Conservation (phyloP, 2,888 invertebrate genomes). For the Thera obeliscata region DNA sequence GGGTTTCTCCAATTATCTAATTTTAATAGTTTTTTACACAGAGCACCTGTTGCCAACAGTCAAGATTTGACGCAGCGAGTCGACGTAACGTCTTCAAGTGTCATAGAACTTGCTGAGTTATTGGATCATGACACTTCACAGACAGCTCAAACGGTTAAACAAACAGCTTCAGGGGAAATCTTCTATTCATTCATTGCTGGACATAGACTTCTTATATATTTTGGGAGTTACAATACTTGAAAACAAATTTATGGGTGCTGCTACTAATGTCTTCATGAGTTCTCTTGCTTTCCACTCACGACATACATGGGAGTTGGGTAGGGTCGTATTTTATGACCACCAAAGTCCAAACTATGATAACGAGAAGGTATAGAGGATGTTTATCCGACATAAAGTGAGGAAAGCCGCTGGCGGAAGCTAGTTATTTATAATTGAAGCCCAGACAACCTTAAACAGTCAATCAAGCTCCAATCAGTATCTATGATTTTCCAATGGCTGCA, state of each 20-base stretch:
- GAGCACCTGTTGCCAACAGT: neutral
- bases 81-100: neutral
- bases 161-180: neutral
- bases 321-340: too few species aligned
- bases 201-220: too few species aligned
- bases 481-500: constrained; percentile 23
- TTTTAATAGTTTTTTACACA: constrained; percentile 6
- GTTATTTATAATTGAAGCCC: constrained; percentile 14
- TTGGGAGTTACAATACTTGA: too few species aligned
- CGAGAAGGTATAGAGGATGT: too few species aligned
- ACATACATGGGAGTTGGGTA: too few species aligned
- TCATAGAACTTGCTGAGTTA: constrained; percentile 4
- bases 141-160: constrained; percentile 1
- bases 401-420: neutral
- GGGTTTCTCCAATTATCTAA: constrained; percentile 13
- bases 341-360: too few species aligned
- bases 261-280: too few species aligned
- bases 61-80: constrained; percentile 1
- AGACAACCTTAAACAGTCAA: constrained; percentile 15
- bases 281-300: too few species aligned
- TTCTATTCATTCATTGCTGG: neutral
- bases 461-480: constrained; percentile 16
- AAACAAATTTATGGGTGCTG: too few species aligned
- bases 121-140: constrained; percentile 7
- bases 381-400: neutral